phyloP scores from a whole-genome alignment of 2,797 vertebrate genomes.

The Garrulus glandarius region DNA sequence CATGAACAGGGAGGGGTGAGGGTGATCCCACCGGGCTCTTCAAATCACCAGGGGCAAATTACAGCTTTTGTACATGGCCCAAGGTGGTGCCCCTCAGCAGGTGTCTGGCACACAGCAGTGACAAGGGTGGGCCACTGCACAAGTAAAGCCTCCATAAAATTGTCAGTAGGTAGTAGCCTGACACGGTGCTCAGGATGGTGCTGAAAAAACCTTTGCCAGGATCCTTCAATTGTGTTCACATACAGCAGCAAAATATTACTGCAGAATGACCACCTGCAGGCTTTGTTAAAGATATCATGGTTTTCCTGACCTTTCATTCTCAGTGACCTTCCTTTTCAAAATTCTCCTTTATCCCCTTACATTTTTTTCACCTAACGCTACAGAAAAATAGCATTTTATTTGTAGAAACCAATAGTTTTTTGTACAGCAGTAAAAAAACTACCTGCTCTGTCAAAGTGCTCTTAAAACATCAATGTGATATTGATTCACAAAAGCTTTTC shows the following conservation, averaged over 20 bases:
- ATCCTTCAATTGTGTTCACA: background rate
- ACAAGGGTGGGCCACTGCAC: background rate
- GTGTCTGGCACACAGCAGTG: background rate
- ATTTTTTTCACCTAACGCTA: background rate
- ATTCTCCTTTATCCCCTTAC: background rate
- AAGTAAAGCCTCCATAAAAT: background rate
- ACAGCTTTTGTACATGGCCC: background rate
- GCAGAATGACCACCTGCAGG: background rate
- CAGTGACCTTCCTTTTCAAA: background rate
- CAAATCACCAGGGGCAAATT: background rate
- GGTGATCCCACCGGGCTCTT: rapidly evolving
- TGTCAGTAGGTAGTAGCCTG: background rate
- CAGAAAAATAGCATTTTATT: background rate
- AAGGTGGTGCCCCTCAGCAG: background rate
- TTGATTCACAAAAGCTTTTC: background rate
- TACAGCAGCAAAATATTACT: background rate
- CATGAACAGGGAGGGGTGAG: rapidly evolving
- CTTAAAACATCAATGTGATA: background rate
- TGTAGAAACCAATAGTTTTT: background rate
- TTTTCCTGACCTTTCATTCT: background rate
- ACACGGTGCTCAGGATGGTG: background rate
- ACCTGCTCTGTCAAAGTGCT: background rate
- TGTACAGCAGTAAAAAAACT: background rate
- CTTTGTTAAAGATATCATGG: background rate
- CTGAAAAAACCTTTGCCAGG: background rate